These are phyloP conservation scores for Parnassius glacialis DNA, from an alignment of 2,888 invertebrate species.

Conservation along the genomic window DNA sequence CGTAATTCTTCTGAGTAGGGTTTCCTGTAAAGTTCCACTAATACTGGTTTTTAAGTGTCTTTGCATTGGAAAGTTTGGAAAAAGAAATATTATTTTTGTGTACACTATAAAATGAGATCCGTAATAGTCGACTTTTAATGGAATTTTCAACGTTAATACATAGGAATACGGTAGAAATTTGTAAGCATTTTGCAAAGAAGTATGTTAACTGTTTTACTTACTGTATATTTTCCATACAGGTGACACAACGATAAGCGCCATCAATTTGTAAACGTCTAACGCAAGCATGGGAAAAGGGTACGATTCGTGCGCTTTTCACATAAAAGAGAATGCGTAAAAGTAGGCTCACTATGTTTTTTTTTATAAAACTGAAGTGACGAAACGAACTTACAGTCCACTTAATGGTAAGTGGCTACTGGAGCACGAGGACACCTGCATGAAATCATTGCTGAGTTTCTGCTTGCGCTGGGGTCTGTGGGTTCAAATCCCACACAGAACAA, in stretches of 20 bases:
- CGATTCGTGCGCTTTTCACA: too few relatives aligned
- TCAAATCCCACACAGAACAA: too few relatives aligned
- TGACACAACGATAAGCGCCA: slow-evolving; percentile 14
- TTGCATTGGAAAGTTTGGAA: slow-evolving; percentile 1
- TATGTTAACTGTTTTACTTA: slow-evolving; percentile 3
- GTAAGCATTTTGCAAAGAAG: background rate
- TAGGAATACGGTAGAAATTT: background rate
- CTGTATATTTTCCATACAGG: background rate
- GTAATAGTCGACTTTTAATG: background rate
- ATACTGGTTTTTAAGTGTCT: background rate
- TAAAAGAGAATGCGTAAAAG: too few relatives aligned
- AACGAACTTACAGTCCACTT: too few relatives aligned
- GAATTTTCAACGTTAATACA: background rate
- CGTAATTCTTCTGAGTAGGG: background rate
- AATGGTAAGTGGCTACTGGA: too few relatives aligned
- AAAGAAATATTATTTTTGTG: background rate
- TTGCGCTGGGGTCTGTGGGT: too few relatives aligned
- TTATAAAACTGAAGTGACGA: too few relatives aligned
- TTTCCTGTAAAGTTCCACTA: background rate
- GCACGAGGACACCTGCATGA: too few relatives aligned
- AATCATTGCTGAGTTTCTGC: too few relatives aligned
- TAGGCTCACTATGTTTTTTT: too few relatives aligned
- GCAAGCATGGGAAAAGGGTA: background rate
- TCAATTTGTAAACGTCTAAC: slow-evolving; percentile 19
- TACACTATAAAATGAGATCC: background rate